These are phyloP conservation scores for Girardia tigrina DNA, from an alignment of 2,888 invertebrate species.

Conservation along the genomic window DNA sequence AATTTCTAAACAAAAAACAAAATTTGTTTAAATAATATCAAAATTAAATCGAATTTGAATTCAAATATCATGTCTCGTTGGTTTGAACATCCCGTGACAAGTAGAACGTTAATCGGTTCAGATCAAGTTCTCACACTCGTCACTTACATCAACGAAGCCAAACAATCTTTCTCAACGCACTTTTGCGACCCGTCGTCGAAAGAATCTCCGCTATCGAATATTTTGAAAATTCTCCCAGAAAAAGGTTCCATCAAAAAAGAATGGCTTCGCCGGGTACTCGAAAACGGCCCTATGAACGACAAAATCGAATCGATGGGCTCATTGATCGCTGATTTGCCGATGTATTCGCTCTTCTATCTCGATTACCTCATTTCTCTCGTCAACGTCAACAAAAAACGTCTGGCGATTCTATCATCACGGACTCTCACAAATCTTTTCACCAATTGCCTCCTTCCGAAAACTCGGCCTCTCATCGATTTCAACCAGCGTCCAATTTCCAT, in stretches of 20 bases:
- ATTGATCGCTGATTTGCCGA: not conserved
- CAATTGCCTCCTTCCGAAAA: not conserved
- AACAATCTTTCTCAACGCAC: not conserved
- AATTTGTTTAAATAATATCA: not conserved
- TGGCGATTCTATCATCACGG: not conserved
- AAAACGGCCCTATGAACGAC: not conserved
- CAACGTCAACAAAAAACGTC: not conserved
- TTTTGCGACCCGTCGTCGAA: not conserved
- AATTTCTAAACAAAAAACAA: not conserved
- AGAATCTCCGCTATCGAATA: not conserved
- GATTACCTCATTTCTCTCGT: not conserved
- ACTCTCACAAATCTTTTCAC: not conserved
- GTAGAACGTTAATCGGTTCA: not conserved
- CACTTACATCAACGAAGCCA: not conserved
- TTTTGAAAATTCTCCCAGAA: not conserved
- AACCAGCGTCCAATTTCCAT: not conserved
- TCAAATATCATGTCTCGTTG: not conserved
- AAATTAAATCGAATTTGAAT: not conserved
- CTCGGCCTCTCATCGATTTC: not conserved
- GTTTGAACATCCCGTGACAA: constrained; percentile 13
- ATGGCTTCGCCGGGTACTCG: not conserved
- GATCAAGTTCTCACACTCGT: constrained; percentile 1
- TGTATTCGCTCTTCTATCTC: not conserved
- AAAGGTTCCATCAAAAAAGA: not conserved
- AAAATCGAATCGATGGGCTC: not conserved